Evolutionary conservation across 2,113 vertebrate genomes (phyloP).

Genomic region (Odontesthes bonariensis): DNA sequence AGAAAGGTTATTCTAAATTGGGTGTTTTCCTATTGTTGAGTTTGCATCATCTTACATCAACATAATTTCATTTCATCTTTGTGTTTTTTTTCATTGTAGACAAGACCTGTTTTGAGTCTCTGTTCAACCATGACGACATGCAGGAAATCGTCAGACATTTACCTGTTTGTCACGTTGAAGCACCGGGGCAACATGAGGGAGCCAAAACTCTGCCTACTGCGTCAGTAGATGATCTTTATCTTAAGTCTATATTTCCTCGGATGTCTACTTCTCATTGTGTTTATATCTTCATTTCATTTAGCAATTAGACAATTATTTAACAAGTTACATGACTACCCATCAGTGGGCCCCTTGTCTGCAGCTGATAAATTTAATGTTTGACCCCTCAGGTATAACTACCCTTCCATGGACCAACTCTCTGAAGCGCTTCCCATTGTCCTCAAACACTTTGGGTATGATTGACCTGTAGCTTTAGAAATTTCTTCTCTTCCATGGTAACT

Average conservation of each 20-base stretch:
- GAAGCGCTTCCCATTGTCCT: constrained; percentile 90
- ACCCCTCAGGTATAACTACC: constrained; percentile 87
- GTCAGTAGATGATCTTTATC: constrained; percentile 76
- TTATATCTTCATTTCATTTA: background rate
- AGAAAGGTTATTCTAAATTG: too few species aligned
- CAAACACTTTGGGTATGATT: constrained; percentile 92
- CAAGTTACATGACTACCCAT: background rate
- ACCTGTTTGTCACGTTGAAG: constrained; percentile 92
- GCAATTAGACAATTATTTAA: background rate
- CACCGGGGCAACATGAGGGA: constrained; percentile 93
- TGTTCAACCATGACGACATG: constrained; percentile 95
- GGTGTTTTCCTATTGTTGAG: too few species aligned
- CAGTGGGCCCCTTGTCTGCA: background rate
- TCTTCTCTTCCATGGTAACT: background rate
- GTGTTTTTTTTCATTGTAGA: constrained; percentile 76
- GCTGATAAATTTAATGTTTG: constrained; percentile 22
- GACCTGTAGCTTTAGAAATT: constrained; percentile 2
- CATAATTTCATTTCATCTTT: background rate
- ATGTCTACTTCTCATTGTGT: background rate
- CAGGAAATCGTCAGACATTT: constrained; percentile 93
- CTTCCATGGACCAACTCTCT: constrained; percentile 94
- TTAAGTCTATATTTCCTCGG: background rate
- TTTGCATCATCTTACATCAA: background rate
- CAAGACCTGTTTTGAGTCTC: constrained; percentile 91
- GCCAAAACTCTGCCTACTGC: constrained; percentile 87